A percentile compares a stretch with the other conserved stretches of the same genome.
Conservation (phyloP, 2,797 vertebrate genomes). For the Chromobotia macracanthus region DNA sequence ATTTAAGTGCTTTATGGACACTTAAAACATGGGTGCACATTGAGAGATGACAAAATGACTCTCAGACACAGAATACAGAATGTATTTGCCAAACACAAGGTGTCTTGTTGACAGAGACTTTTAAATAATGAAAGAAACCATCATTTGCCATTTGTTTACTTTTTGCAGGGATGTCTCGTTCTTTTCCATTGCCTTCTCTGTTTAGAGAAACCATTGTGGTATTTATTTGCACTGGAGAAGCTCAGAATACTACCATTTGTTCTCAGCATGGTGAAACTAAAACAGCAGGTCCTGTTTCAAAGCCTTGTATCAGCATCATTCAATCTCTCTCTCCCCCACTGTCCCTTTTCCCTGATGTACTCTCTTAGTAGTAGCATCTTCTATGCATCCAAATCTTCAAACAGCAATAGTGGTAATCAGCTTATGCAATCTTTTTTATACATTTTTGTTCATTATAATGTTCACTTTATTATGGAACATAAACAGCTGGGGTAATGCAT, state of each 20-base stretch:
- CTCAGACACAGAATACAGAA: neutral
- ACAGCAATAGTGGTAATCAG: neutral
- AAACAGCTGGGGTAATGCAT: constrained; percentile 43
- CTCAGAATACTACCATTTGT: constrained; percentile 61
- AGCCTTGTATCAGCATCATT: constrained; percentile 51
- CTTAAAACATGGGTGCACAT: constrained; percentile 4
- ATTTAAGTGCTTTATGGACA: constrained; percentile 37
- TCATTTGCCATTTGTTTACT: constrained; percentile 41
- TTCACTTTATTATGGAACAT: constrained; percentile 8
- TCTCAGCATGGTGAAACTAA: constrained; percentile 58
- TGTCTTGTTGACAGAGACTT: constrained; percentile 35
- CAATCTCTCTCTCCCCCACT: neutral
- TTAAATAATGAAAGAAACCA: constrained; percentile 42
- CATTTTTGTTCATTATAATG: neutral
- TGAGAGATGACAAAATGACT: constrained; percentile 35
- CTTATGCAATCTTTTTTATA: neutral
- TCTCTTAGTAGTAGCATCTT: constrained; percentile 17
- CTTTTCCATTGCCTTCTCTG: constrained; percentile 14
- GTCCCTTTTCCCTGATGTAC: neutral
- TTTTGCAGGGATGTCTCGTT: neutral
- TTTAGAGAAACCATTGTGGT: constrained; percentile 39
- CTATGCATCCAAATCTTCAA: neutral
- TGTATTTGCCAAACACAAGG: constrained; percentile 27
- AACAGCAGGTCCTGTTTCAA: constrained; percentile 53
- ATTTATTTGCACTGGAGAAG: constrained; percentile 59